phyloP scores from a whole-genome alignment of 2,113 vertebrate species.

The Trachemys scripta region DNA sequence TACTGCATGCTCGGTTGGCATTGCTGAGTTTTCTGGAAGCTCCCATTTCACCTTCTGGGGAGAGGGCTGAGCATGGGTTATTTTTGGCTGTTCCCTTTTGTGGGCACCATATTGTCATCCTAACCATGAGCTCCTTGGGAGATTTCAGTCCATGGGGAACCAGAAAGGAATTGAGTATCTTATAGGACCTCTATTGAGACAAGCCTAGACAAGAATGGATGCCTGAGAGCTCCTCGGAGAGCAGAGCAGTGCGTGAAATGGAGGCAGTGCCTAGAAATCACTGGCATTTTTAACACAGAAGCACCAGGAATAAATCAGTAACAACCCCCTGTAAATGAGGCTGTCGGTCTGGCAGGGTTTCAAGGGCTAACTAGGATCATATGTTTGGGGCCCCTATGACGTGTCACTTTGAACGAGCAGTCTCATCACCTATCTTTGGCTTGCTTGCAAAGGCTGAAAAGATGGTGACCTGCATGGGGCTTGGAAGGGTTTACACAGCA shows the following conservation, averaged over 20 bases:
- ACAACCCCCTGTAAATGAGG: not conserved
- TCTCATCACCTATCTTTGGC: slow-evolving; percentile 19
- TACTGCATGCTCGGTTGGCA: accelerated
- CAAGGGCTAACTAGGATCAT: slow-evolving; percentile 29
- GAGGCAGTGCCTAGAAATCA: not conserved
- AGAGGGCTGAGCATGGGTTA: not conserved
- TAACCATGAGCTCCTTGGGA: not conserved
- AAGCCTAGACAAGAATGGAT: not conserved
- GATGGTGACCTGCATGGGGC: not conserved
- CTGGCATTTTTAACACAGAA: not conserved
- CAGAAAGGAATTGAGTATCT: not conserved
- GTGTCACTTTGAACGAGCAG: slow-evolving; percentile 39
- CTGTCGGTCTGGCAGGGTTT: not conserved
- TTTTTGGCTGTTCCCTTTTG: slow-evolving; percentile 50
- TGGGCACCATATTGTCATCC: slow-evolving; percentile 35
- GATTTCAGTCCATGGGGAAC: not conserved
- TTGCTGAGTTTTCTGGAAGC: not conserved
- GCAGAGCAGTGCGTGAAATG: not conserved
- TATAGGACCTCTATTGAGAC: not conserved
- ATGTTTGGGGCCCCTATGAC: slow-evolving; percentile 38
- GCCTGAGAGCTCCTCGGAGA: slow-evolving; percentile 31
- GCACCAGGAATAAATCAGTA: slow-evolving; percentile 42
- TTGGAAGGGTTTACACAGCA: not conserved
- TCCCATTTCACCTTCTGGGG: not conserved
- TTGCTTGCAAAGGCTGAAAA: not conserved